Percentiles rank a stretch among this genome's conserved stretches.
These are phyloP conservation scores for Drosophila mimetica DNA, from an alignment of 2,888 invertebrate genomes.

Conservation along the genomic window DNA sequence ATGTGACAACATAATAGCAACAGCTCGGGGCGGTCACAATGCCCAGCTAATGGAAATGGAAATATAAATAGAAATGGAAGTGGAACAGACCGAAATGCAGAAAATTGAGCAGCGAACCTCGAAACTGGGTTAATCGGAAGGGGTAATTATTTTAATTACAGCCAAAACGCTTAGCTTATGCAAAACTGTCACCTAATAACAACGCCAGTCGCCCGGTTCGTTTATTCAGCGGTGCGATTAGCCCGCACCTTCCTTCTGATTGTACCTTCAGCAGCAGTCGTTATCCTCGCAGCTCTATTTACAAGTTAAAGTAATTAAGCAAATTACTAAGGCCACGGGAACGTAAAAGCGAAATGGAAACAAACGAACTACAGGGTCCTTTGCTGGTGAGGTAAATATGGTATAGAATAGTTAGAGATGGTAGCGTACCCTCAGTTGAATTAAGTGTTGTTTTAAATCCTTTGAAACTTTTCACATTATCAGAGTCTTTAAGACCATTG, in stretches of 20 bases:
- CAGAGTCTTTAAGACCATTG: too few relatives aligned
- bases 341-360: slow-evolving; percentile 25
- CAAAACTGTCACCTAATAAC: slow-evolving; percentile 67
- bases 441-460: too few relatives aligned
- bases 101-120: slow-evolving; percentile 69
- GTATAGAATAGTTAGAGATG: slow-evolving; percentile 13
- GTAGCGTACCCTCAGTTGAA: slow-evolving; percentile 9
- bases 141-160: slow-evolving; percentile 81
- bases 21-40: slow-evolving; percentile 50
- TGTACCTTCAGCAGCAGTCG: slow-evolving; percentile 32
- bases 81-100: slow-evolving; percentile 58
- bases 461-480: too few relatives aligned
- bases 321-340: slow-evolving; percentile 72
- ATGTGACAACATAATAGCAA: slow-evolving; percentile 80
- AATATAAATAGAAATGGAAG: slow-evolving; percentile 2
- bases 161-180: slow-evolving; percentile 57
- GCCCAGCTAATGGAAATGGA: slow-evolving; percentile 68
- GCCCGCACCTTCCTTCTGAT: slow-evolving; percentile 60
- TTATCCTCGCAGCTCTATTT: slow-evolving; percentile 49
- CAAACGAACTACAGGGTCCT: slow-evolving; percentile 57
- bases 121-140: slow-evolving; percentile 77
- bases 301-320: slow-evolving; percentile 79
- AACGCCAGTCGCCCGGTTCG: slow-evolving; percentile 24
- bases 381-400: background rate
- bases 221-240: slow-evolving; percentile 37